Base-by-base conservation (phyloP, 2,888 invertebrate species). In the Lymantria monacha region DNA sequence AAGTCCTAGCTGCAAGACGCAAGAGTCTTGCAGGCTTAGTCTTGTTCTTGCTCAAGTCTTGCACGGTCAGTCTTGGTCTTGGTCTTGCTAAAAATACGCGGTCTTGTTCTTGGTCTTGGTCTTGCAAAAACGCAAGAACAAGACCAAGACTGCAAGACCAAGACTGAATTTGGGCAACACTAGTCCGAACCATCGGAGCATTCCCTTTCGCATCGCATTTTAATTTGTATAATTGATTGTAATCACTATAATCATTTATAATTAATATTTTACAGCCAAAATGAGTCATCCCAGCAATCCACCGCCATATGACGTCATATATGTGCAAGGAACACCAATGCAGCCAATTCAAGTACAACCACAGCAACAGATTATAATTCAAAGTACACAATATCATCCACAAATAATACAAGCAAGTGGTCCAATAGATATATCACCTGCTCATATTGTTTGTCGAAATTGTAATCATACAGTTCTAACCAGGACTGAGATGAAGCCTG, bases 311-410 rank as follows among this genome's bases (percentile, higher is more conserved):
- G 44, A 53, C 3, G 44, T 38, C 11, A 9, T 46, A 15, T 49
- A 53, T 13, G 3, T 38, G 7, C 53, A 53, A 43, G 52, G 48
- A 3, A 13, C 44, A 9, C 41, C 41, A 41, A 12, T 36, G 14
- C 12, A 44, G 0, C 53, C 53, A n/a, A 41, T 53, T 14, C 40
- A 36, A 43, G 15, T 13, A 0, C 53, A 53, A 31, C 49, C 53
- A 5, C 41, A 46, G 9, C 41, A 43, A 9, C 46, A 43, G 7
- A 22, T 22, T 0, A n/a, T 43, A 2, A 15, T 48, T 22, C 42
- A 46, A 7, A 33, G 49, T 30, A 12, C 46, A 10, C 15, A 45
- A 10, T 40, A 40, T 3, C 45, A 41, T 8, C 30, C 36, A 7
- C 13, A 31, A 15, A 46, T 12, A 11, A 9, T 38, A 15, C 40